These are phyloP conservation scores for Eurois occulta DNA, from an alignment of 2,888 invertebrate species.

Conservation along the genomic window DNA sequence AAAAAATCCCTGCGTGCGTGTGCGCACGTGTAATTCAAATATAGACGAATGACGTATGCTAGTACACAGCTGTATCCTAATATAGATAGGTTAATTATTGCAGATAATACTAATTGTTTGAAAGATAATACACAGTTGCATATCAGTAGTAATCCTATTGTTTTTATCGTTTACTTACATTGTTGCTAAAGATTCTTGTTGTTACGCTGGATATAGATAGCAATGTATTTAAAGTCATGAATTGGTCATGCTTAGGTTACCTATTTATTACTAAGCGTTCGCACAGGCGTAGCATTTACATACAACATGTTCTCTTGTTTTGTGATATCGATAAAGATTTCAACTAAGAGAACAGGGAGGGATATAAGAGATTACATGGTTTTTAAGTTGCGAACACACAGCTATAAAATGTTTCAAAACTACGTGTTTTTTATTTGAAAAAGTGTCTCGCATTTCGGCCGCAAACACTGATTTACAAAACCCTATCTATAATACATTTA, in stretches of 20 bases:
- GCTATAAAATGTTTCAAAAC: neutral
- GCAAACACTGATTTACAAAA: neutral
- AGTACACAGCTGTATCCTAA: conserved; percentile 30
- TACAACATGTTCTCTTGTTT: neutral
- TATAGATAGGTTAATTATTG: conserved; percentile 40
- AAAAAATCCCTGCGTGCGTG: neutral
- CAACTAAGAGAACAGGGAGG: neutral
- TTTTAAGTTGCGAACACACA: neutral
- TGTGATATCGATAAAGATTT: neutral
- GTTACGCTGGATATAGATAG: conserved; percentile 40
- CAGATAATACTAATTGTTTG: conserved; percentile 46
- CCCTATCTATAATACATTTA: neutral
- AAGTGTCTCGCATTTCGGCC: neutral
- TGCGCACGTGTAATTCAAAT: conserved; percentile 23
- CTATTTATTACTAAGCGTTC: neutral
- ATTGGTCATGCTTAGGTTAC: neutral
- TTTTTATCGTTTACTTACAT: conserved; percentile 43
- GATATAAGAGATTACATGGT: neutral
- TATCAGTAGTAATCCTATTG: conserved; percentile 52
- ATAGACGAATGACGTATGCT: conserved; percentile 28
- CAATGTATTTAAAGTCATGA: neutral
- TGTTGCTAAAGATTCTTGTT: conserved; percentile 49
- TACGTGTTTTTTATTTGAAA: neutral
- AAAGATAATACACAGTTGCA: conserved; percentile 53
- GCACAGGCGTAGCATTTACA: neutral